Evolutionary conservation across 37 sponge, comb jelly and placozoan genomes (phyloP).

Genomic region (Amphimedon queenslandica): DNA sequence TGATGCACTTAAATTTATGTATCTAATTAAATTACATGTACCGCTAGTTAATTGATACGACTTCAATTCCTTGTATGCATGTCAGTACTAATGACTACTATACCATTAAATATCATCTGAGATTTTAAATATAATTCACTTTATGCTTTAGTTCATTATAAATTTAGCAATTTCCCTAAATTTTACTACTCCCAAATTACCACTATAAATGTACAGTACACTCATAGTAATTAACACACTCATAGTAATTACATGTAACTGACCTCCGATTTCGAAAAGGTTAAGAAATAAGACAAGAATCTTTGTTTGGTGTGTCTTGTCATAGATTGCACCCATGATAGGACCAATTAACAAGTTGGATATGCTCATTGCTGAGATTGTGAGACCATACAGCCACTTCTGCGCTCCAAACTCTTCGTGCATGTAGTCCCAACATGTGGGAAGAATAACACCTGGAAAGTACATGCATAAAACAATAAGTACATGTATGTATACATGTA

Average conservation of each 20-base stretch:
- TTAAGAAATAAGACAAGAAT: slow-evolving; percentile 53
- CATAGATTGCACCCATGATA: slow-evolving; percentile 68
- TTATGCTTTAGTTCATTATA: no score
- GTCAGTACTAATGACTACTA: no score
- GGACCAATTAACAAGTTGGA: slow-evolving; percentile 71
- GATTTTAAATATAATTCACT: no score
- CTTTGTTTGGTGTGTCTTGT: slow-evolving; percentile 64
- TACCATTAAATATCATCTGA: no score
- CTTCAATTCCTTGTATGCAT: no score
- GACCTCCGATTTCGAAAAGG: slow-evolving; percentile 87
- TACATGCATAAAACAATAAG: not conserved
- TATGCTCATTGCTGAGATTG: slow-evolving; percentile 79
- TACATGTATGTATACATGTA: not conserved
- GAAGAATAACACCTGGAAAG: slow-evolving; percentile 62
- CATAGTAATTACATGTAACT: not conserved
- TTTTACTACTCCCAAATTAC: not conserved
- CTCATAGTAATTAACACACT: not conserved
- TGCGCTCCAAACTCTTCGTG: slow-evolving; percentile 16
- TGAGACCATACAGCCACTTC: slow-evolving; percentile 75
- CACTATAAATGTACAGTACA: not conserved
- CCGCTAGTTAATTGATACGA: no score
- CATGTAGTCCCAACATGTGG: slow-evolving; percentile 76
- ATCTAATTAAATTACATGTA: no score
- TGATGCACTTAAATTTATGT: no score
- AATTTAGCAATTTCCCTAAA: not conserved